Conservation (phyloP, 2,113 vertebrate species). For the Oryzias javanicus region DNA sequence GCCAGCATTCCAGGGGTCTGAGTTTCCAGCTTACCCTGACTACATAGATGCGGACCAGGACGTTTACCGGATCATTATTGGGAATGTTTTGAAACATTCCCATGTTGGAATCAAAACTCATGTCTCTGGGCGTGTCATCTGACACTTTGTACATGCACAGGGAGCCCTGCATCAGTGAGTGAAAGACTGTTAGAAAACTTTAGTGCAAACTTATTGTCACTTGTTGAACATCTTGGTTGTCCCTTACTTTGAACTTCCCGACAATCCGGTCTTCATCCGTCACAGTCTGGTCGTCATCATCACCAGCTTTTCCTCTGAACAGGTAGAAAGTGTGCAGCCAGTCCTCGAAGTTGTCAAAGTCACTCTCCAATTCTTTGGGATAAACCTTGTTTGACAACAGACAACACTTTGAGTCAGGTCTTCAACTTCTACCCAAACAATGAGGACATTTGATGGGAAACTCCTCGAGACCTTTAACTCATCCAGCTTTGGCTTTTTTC, state of each 20-base stretch:
- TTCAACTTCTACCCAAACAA: no score
- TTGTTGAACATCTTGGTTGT: background rate
- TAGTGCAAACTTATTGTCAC: background rate
- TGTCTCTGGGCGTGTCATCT: slow-evolving; percentile 84
- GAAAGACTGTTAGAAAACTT: background rate
- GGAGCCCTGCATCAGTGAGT: slow-evolving; percentile 81
- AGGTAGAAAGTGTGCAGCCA: slow-evolving; percentile 97
- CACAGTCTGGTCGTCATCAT: slow-evolving; percentile 83
- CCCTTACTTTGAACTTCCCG: slow-evolving; percentile 91
- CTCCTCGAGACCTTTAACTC: slow-evolving; percentile 83
- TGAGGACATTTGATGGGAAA: background rate
- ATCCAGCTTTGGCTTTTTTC: slow-evolving; percentile 88
- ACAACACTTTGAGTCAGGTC: background rate
- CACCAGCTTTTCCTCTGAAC: slow-evolving; percentile 89
- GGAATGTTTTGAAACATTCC: slow-evolving; percentile 98
- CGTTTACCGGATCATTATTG: slow-evolving; percentile 90
- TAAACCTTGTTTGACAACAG: slow-evolving; percentile 79
- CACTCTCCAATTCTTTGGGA: slow-evolving; percentile 89
- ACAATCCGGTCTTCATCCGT: slow-evolving; percentile 90
- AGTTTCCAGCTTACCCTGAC: slow-evolving; percentile 81
- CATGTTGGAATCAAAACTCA: slow-evolving; percentile 84
- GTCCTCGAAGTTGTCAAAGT: slow-evolving; percentile 91
- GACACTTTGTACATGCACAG: slow-evolving; percentile 95
- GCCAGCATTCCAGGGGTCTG: no score
- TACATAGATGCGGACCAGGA: slow-evolving; percentile 91